Percentiles rank a stretch among this genome's conserved stretches.
These are phyloP conservation scores for Pseudomyrmex dendroicus DNA, from an alignment of 1,140 invertebrate species.

Conservation along the genomic window DNA sequence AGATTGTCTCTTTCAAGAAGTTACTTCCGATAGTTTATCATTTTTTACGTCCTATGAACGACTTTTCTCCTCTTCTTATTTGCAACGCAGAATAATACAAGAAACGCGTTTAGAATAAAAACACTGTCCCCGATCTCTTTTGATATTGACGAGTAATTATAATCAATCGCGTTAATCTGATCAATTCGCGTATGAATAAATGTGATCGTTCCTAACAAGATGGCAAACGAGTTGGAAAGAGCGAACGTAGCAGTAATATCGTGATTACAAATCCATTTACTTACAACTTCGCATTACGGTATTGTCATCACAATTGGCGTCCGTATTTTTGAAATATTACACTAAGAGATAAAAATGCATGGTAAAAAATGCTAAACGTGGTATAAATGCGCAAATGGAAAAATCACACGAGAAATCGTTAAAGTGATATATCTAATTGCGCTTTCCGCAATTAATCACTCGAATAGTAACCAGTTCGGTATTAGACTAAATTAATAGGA, in stretches of 20 bases:
- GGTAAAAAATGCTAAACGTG: no score
- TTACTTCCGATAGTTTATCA: no score
- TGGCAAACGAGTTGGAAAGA: background rate
- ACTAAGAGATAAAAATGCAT: no score
- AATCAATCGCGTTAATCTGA: slow-evolving; percentile 1
- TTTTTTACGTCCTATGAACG: no score
- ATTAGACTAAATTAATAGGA: slow-evolving; percentile 34
- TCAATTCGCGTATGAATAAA: background rate
- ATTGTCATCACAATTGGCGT: no score
- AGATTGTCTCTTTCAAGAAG: no score
- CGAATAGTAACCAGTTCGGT: background rate
- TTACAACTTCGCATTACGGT: background rate
- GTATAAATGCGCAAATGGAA: no score
- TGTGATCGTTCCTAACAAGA: background rate
- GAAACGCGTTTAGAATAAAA: no score
- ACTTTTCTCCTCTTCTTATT: no score
- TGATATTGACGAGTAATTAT: background rate
- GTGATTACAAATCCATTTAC: slow-evolving; percentile 1
- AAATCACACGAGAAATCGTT: background rate
- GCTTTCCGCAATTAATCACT: slow-evolving; percentile 7
- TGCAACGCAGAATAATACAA: no score
- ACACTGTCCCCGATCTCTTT: background rate
- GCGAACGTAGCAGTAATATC: background rate
- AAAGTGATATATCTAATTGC: background rate
- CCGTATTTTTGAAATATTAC: no score